These are phyloP conservation scores for Panorpa germanica DNA, from an alignment of 2,888 invertebrate species.

Conservation along the genomic window DNA sequence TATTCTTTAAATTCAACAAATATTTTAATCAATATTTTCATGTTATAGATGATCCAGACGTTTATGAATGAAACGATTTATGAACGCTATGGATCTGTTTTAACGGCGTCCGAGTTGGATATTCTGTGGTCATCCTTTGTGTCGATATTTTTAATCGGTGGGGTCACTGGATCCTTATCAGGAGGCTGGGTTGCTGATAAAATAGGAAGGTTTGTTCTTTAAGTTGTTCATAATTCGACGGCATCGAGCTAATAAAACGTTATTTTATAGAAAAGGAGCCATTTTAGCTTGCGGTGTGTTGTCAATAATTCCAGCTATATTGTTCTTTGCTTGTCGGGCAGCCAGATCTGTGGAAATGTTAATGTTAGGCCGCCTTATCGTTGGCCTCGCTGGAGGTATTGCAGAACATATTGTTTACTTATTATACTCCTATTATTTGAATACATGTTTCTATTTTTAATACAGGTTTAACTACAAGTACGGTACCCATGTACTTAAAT, in stretches of 20 bases:
- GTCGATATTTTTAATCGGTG: constrained; percentile 78
- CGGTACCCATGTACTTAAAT: constrained; percentile 70
- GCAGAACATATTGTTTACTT: too few relatives aligned
- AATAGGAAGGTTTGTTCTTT: constrained; percentile 47
- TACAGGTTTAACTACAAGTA: constrained; percentile 54
- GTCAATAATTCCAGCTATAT: constrained; percentile 39
- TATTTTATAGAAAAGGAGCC: too few relatives aligned
- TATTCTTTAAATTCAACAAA: too few relatives aligned
- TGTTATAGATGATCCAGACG: constrained; percentile 33
- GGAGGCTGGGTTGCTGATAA: constrained; percentile 64
- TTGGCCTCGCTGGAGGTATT: constrained; percentile 53
- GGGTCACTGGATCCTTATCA: constrained; percentile 67
- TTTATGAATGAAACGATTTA: constrained; percentile 56
- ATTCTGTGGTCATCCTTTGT: constrained; percentile 69
- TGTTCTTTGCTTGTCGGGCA: constrained; percentile 41
- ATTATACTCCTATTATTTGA: too few relatives aligned
- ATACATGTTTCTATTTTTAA: too few relatives aligned
- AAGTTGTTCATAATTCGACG: too few relatives aligned
- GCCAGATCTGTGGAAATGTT: constrained; percentile 53
- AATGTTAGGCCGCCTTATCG: constrained; percentile 45
- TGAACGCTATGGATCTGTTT: constrained; percentile 32
- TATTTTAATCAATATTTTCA: too few relatives aligned
- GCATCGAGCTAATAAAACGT: too few relatives aligned
- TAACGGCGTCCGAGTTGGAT: constrained; percentile 32
- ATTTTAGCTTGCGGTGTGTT: constrained; percentile 44